Evolutionary conservation across 2,113 vertebrate species (phyloP).

Genomic region (Sylvilagus bachmani): DNA sequence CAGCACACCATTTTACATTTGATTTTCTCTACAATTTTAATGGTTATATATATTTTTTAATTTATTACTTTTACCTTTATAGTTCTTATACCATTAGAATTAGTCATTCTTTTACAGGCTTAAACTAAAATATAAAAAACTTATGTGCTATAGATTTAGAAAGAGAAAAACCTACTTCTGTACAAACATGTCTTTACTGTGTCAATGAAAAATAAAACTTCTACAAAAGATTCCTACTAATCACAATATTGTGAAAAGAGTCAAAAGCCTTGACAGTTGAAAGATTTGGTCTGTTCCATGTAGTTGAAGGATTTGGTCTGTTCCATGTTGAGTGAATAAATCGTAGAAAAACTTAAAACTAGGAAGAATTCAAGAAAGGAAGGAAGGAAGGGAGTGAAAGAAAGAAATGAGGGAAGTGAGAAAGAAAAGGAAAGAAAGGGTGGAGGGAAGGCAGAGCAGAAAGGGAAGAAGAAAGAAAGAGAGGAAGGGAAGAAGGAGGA

Average conservation of each 20-base stretch:
- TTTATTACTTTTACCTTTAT: conserved; percentile 32
- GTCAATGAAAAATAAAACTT: conserved; percentile 23
- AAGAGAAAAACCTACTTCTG: background rate
- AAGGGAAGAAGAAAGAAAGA: background rate
- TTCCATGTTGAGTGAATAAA: background rate
- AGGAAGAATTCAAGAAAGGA: no score
- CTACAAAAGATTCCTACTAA: background rate
- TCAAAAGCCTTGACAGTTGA: background rate
- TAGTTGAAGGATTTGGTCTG: background rate
- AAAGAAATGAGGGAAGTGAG: no score
- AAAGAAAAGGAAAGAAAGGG: no score
- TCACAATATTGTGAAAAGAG: background rate
- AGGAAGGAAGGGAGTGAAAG: no score
- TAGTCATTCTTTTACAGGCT: background rate
- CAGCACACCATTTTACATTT: background rate
- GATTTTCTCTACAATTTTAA: background rate
- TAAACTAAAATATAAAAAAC: conserved; percentile 30
- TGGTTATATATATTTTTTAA: conserved; percentile 34
- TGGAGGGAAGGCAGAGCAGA: no score
- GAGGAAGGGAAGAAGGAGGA: fast-evolving
- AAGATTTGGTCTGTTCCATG: background rate
- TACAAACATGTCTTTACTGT: background rate
- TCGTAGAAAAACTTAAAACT: background rate
- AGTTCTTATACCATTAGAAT: background rate
- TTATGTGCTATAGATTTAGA: background rate